A percentile compares a stretch with the other conserved stretches of the same genome.
These are phyloP conservation scores for Muscidifurax raptorellus DNA, from an alignment of 1,140 invertebrate genomes.

Conservation along the genomic window DNA sequence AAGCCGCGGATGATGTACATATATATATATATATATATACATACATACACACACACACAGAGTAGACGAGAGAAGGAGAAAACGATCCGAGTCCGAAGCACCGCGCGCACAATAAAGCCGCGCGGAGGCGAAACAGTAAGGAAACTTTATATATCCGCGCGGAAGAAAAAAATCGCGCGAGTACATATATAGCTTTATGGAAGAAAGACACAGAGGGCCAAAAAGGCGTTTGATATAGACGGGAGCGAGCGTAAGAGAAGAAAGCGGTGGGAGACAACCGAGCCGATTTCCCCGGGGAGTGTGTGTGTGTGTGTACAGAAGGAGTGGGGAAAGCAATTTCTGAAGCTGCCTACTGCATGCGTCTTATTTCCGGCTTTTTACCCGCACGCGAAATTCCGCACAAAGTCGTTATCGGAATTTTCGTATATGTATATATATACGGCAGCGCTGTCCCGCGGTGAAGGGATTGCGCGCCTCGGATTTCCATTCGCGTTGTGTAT, in stretches of 20 bases:
- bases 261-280: constrained; percentile 5
- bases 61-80: background rate
- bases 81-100: background rate
- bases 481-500: background rate
- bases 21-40: too few species aligned
- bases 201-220: background rate
- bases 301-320: background rate
- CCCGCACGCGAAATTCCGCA: background rate
- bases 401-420: constrained; percentile 28
- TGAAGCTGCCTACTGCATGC: constrained; percentile 14
- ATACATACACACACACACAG: too few species aligned
- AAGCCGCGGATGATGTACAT: background rate
- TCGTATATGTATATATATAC: too few species aligned
- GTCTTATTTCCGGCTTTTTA: constrained; percentile 5
- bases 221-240: background rate
- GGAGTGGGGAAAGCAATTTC: constrained; percentile 28
- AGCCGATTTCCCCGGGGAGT: constrained; percentile 36
- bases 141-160: background rate
- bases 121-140: background rate
- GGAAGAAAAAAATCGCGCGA: background rate
- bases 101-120: background rate
- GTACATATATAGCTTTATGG: background rate
- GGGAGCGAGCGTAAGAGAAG: too few species aligned
- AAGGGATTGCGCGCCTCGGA: background rate
- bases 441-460: background rate